Evolutionary conservation across 2,113 vertebrate genomes (phyloP).

Genomic region (Polypterus bichir): DNA sequence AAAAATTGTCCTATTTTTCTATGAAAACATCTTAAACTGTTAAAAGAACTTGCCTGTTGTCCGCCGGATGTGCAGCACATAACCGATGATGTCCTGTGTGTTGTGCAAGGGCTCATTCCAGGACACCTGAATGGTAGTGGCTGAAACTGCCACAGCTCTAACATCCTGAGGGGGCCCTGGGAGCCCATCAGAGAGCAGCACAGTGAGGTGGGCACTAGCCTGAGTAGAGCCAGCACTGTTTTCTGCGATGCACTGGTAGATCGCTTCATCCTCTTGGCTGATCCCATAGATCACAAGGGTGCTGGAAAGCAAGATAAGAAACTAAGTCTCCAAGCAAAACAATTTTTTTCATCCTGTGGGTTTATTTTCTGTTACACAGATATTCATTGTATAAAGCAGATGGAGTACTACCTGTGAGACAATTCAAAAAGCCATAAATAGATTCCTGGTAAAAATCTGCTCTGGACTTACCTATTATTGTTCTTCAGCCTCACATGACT

Average conservation of each 20-base stretch:
- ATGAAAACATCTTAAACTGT: too few species aligned
- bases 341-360: too few species aligned
- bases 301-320: constrained; percentile 37
- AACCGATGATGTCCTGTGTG: constrained; percentile 91
- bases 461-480: constrained; percentile 73
- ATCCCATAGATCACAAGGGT: constrained; percentile 83
- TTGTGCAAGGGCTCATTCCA: constrained; percentile 80
- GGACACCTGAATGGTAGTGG: constrained; percentile 80
- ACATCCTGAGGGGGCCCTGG: constrained; percentile 69
- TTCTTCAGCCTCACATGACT: constrained; percentile 88
- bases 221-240: constrained; percentile 92
- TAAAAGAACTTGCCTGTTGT: constrained; percentile 52
- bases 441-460: not conserved
- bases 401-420: too few species aligned
- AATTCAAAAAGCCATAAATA: too few species aligned
- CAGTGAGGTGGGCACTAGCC: constrained; percentile 84
- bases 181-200: constrained; percentile 85
- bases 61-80: constrained; percentile 85
- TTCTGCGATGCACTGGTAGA: constrained; percentile 94
- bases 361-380: too few species aligned
- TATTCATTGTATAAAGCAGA: too few species aligned
- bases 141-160: constrained; percentile 63
- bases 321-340: too few species aligned
- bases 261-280: constrained; percentile 83
- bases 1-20: too few species aligned